These are phyloP conservation scores for Pangasius larnaudii DNA, from an alignment of 2,797 vertebrate species.

Conservation along the genomic window DNA sequence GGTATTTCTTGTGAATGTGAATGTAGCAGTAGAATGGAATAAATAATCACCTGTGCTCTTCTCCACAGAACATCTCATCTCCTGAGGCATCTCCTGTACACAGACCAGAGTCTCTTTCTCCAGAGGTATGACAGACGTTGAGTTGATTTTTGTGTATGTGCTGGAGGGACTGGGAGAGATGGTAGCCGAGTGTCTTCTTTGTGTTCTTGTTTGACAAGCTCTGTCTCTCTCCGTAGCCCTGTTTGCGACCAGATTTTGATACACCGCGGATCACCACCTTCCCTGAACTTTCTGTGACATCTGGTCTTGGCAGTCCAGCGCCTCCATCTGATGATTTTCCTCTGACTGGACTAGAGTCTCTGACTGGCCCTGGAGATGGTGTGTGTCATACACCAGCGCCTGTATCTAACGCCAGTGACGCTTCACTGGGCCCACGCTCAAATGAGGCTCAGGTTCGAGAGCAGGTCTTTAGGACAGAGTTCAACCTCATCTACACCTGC, in stretches of 20 bases:
- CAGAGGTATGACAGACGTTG: slow-evolving; percentile 79
- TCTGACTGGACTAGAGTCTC: slow-evolving; percentile 63
- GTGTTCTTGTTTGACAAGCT: slow-evolving; percentile 5
- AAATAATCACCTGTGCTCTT: slow-evolving; percentile 34
- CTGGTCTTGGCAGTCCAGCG: slow-evolving; percentile 81
- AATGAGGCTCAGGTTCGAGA: slow-evolving; percentile 73
- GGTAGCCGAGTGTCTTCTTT: neutral
- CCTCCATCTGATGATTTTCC: slow-evolving; percentile 81
- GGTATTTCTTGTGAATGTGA: neutral
- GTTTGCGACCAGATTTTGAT: slow-evolving; percentile 86
- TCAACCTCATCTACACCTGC: slow-evolving; percentile 99
- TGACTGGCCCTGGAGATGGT: slow-evolving; percentile 59
- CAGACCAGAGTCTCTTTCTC: slow-evolving; percentile 91
- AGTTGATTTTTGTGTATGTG: neutral
- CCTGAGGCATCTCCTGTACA: slow-evolving; percentile 92
- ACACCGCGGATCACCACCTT: slow-evolving; percentile 74
- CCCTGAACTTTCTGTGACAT: slow-evolving; percentile 81
- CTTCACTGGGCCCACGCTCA: slow-evolving; percentile 73
- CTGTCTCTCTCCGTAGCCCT: slow-evolving; percentile 73
- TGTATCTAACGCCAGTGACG: slow-evolving; percentile 78
- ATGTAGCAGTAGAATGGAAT: neutral
- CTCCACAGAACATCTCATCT: slow-evolving; percentile 93
- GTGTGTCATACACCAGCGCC: slow-evolving; percentile 67
- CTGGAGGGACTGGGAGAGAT: neutral
- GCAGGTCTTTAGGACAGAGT: slow-evolving; percentile 97